These are phyloP conservation scores for Glossophaga mutica DNA, from an alignment of 2,797 vertebrate species.

Conservation along the genomic window DNA sequence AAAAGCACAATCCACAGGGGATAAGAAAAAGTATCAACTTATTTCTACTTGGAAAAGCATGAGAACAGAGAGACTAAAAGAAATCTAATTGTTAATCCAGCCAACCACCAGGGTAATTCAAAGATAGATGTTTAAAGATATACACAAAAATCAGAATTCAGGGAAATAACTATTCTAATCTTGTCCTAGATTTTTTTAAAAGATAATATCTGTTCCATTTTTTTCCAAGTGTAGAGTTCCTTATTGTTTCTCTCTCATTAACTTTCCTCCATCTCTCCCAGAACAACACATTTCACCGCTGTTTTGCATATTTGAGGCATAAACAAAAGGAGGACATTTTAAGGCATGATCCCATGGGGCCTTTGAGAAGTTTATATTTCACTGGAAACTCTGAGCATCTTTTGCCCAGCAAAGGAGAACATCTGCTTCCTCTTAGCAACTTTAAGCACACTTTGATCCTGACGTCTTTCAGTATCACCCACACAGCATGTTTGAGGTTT, in stretches of 20 bases:
- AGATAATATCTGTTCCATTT: slow-evolving; percentile 35
- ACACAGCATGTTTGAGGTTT: slow-evolving; percentile 50
- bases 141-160: slow-evolving; percentile 17
- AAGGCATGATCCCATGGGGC: slow-evolving; percentile 42
- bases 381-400: slow-evolving; percentile 65
- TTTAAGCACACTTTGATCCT: slow-evolving; percentile 66
- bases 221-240: slow-evolving; percentile 30
- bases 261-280: slow-evolving; percentile 29
- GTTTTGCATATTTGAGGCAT: slow-evolving; percentile 48
- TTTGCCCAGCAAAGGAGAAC: slow-evolving; percentile 50
- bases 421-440: slow-evolving; percentile 69
- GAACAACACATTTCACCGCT: slow-evolving; percentile 45
- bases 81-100: slow-evolving; percentile 23
- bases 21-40: background rate
- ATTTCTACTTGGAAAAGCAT: slow-evolving; percentile 15
- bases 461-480: slow-evolving; percentile 39
- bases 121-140: slow-evolving; percentile 3
- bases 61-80: slow-evolving; percentile 6
- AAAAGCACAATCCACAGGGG: background rate
- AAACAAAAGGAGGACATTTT: slow-evolving; percentile 61
- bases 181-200: background rate
- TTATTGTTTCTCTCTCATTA: slow-evolving; percentile 64
- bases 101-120: background rate
- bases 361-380: slow-evolving; percentile 61
- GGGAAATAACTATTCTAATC: slow-evolving; percentile 52